Evolutionary conservation across 2,113 vertebrate genomes (phyloP), one percentile per base, ranked within the genome.

Genomic region (Varanus komodoensis): DNA sequence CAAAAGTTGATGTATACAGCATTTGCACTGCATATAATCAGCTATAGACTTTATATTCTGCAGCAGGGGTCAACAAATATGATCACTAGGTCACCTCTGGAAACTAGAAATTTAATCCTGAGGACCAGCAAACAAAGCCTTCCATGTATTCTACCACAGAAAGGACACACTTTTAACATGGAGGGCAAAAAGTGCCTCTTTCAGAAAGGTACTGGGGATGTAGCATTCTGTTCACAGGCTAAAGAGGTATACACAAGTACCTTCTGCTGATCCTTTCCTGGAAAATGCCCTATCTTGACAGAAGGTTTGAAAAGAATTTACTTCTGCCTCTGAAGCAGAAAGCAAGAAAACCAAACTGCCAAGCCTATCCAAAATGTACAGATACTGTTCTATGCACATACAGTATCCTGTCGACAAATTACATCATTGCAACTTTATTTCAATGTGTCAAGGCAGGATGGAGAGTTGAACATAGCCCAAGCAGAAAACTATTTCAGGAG

Each of bases 1-100:
- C 95, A 94, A 92, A 95, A 93, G 85, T 92, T 73, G 64, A 94
- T 94, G 93, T 74, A 90, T 92, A 74, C 73, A 82, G 50, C 91
- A 92, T 92, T 82, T 89, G 87, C 89, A 90, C 15, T 69, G 90
- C 94, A 91, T 87, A 82, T 87, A 90, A 89, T 94, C 93, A 94
- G 21, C 88, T 87, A 89, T 90, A 95, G 78, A 71, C 2, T 73
- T 77, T 67, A 14, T 23, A 90, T 85, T 79, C 64, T 71, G 67
- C 74, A 57, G 38, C n/a, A 29, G 67, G 38, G 48, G 25, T 57
- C 54, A 32, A 84, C 83, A 57, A 79, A 71, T 69, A 80, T 57
- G 48, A 79, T 38, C 19, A 34, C 57, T 80, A 68, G 64, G n/a
- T 71, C 50, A 64, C 29, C n/a, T 80, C 5, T 7, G 27, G 34